Evolutionary conservation across 2,797 vertebrate genomes (phyloP).

Genomic region (Melopsittacus undulatus): DNA sequence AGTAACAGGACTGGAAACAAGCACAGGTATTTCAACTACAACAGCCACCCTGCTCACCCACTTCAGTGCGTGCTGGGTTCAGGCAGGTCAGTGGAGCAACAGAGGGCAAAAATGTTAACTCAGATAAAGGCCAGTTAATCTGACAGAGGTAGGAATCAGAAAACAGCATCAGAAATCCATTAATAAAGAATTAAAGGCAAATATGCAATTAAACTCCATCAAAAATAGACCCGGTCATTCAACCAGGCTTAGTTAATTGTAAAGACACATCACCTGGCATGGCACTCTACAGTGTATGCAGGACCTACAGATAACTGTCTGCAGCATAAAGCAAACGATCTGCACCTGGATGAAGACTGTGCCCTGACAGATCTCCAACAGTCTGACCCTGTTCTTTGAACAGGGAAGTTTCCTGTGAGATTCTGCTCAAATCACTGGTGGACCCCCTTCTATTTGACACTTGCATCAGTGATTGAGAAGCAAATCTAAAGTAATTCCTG

Average conservation of each 20-base stretch:
- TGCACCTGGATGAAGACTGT: neutral
- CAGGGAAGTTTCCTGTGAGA: neutral
- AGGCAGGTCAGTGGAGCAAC: neutral
- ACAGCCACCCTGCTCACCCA: accelerated
- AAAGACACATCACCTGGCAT: neutral
- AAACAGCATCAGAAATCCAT: neutral
- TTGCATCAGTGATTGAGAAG: neutral
- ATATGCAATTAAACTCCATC: neutral
- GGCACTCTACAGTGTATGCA: neutral
- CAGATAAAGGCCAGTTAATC: neutral
- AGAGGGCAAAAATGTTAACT: neutral
- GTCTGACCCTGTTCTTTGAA: neutral
- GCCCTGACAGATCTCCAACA: neutral
- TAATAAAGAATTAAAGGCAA: neutral
- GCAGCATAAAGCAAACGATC: neutral
- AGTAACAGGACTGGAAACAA: neutral
- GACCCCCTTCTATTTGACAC: neutral
- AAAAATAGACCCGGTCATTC: neutral
- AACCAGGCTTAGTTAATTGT: neutral
- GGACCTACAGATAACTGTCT: neutral
- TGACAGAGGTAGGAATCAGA: neutral
- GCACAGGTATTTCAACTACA: neutral
- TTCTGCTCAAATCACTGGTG: neutral
- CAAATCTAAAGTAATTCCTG: neutral
- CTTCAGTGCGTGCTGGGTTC: neutral